A percentile compares a stretch with the other conserved stretches of the same genome.
phyloP scores from a whole-genome alignment of 2,888 invertebrate genomes.

The Leptarthrus brevirostris region DNA sequence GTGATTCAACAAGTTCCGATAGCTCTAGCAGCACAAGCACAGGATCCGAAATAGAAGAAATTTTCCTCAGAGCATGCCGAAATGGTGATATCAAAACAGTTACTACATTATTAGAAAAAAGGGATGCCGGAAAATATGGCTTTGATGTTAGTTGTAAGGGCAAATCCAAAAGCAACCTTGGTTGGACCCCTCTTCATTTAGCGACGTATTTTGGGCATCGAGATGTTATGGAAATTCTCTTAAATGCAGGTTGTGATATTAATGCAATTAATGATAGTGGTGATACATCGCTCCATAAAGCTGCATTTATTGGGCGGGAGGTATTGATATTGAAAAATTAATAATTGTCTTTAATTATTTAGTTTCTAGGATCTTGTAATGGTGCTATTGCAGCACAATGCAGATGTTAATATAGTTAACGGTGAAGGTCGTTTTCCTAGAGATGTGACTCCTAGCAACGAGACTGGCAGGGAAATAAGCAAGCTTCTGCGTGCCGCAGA shows the following conservation, averaged over 20 bases:
- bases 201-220: constrained; percentile 76
- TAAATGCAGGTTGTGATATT: constrained; percentile 71
- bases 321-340: constrained; percentile 62
- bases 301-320: constrained; percentile 76
- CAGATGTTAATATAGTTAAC: constrained; percentile 74
- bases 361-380: constrained; percentile 72
- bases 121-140: constrained; percentile 68
- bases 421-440: constrained; percentile 73
- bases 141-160: constrained; percentile 76
- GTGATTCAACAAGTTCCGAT: constrained; percentile 50
- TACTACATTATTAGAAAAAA: constrained; percentile 69
- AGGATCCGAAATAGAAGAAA: constrained; percentile 69
- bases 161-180: constrained; percentile 73
- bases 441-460: constrained; percentile 71
- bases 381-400: constrained; percentile 72
- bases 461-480: constrained; percentile 67
- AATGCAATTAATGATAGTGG: constrained; percentile 75
- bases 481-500: constrained; percentile 73
- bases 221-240: constrained; percentile 70
- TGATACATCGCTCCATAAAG: constrained; percentile 76
- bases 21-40: constrained; percentile 53
- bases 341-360: constrained; percentile 46
- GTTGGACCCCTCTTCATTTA: constrained; percentile 77
- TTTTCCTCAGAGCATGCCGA: constrained; percentile 72
- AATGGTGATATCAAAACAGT: constrained; percentile 73